A percentile compares a stretch with the other conserved stretches of the same genome.
phyloP scores from a whole-genome alignment of 2,797 vertebrate genomes.

The Chrysocyon brachyurus region DNA sequence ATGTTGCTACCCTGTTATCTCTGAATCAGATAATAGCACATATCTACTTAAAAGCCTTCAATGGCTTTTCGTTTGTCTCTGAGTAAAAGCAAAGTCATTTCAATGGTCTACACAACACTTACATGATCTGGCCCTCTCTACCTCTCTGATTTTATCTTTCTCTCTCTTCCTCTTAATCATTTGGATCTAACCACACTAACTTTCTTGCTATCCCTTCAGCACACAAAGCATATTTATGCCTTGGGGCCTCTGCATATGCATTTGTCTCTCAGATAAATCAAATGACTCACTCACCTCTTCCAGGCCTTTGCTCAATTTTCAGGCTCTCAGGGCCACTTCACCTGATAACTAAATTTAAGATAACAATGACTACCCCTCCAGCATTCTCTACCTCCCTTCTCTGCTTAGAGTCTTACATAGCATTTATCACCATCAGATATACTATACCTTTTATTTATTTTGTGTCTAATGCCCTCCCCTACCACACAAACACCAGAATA shows the following conservation, averaged over 20 bases:
- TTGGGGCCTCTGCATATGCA: background rate
- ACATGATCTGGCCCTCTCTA: background rate
- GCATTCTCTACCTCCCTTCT: background rate
- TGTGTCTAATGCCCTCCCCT: background rate
- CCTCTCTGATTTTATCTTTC: background rate
- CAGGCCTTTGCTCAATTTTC: background rate
- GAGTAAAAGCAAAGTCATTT: conserved; percentile 61
- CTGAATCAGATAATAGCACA: background rate
- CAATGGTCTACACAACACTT: background rate
- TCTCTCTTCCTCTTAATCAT: conserved; percentile 9
- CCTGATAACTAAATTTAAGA: conserved; percentile 6
- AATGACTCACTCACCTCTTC: background rate
- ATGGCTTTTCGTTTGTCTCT: background rate
- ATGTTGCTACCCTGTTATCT: background rate
- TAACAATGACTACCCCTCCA: background rate
- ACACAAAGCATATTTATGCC: background rate
- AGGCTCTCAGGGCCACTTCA: conserved; percentile 27
- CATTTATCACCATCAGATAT: background rate
- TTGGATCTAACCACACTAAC: background rate
- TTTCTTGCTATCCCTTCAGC: background rate
- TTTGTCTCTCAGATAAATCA: background rate
- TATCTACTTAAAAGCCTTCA: background rate
- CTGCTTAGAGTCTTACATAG: background rate
- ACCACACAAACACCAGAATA: background rate
- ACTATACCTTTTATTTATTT: background rate